phyloP scores from a whole-genome alignment of 2,113 vertebrate genomes.

The Aleadryas rufinucha region DNA sequence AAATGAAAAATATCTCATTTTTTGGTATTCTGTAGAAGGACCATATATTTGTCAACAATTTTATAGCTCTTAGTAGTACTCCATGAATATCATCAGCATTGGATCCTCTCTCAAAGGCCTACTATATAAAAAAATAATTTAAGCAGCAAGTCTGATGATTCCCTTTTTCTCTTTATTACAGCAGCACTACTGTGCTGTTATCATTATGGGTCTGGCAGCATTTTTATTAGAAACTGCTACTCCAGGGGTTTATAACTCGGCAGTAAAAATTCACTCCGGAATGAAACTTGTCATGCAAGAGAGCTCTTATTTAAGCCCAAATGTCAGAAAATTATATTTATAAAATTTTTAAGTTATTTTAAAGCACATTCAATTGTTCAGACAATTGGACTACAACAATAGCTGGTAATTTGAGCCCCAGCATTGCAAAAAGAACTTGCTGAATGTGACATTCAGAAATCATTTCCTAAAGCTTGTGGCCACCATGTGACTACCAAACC shows the following conservation, averaged over 20 bases:
- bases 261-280: constrained; percentile 37
- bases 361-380: constrained; percentile 9
- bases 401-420: neutral
- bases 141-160: constrained; percentile 1
- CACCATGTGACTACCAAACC: neutral
- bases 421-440: neutral
- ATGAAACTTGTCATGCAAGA: constrained; percentile 51
- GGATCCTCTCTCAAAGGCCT: constrained; percentile 15
- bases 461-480: neutral
- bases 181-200: neutral
- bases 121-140: neutral
- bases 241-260: constrained; percentile 56
- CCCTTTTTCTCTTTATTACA: constrained; percentile 31
- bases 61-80: constrained; percentile 20
- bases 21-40: neutral
- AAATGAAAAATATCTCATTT: constrained; percentile 33
- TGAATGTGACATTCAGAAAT: neutral
- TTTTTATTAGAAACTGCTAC: constrained; percentile 44
- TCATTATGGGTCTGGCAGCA: constrained; percentile 27
- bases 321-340: constrained; percentile 43
- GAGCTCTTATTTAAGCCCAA: constrained; percentile 44
- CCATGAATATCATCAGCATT: constrained; percentile 8
- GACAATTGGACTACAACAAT: neutral
- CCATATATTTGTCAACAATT: constrained; percentile 29
- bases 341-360: constrained; percentile 49